Evolutionary conservation across 2,113 vertebrate genomes (phyloP).

Genomic region (rabbit (Oryctolagus cuniculus)): DNA sequence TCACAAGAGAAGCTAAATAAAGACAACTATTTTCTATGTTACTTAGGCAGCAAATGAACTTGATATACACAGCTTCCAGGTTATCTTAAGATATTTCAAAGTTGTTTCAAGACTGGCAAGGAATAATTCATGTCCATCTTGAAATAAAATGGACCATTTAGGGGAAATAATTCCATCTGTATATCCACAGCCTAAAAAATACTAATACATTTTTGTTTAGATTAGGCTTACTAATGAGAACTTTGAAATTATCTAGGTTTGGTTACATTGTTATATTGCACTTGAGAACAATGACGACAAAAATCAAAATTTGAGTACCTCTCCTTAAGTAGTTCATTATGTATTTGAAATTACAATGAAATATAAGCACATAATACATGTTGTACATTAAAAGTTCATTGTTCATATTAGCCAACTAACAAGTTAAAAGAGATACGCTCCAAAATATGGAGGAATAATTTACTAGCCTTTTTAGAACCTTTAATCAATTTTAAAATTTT

Average conservation of each 20-base stretch:
- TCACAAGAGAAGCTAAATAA: slow-evolving; percentile 64
- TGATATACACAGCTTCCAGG: slow-evolving; percentile 40
- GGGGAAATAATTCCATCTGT: slow-evolving; percentile 14
- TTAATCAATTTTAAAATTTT: slow-evolving; percentile 4
- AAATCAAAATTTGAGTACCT: slow-evolving; percentile 63
- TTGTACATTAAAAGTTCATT: neutral
- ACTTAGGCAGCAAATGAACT: slow-evolving; percentile 42
- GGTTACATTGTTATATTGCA: slow-evolving; percentile 76
- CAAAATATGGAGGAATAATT: slow-evolving; percentile 9
- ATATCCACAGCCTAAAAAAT: slow-evolving; percentile 20
- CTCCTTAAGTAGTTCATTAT: slow-evolving; percentile 13
- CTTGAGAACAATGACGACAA: slow-evolving; percentile 46
- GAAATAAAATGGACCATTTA: slow-evolving; percentile 48
- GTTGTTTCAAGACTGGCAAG: slow-evolving; percentile 26
- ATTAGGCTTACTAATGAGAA: neutral
- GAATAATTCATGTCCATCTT: slow-evolving; percentile 21
- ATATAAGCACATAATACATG: neutral
- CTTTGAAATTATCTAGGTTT: slow-evolving; percentile 58
- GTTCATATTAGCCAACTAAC: neutral
- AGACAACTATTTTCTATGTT: slow-evolving; percentile 63
- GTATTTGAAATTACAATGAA: slow-evolving; percentile 41
- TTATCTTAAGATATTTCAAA: slow-evolving; percentile 61
- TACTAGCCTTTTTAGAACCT: slow-evolving; percentile 10
- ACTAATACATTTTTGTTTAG: slow-evolving; percentile 22
- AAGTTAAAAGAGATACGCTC: slow-evolving; percentile 28